A percentile compares a stretch with the other conserved stretches of the same genome.
Conservation (phyloP, 2,797 vertebrate species). For the Tenualosa ilisha region DNA sequence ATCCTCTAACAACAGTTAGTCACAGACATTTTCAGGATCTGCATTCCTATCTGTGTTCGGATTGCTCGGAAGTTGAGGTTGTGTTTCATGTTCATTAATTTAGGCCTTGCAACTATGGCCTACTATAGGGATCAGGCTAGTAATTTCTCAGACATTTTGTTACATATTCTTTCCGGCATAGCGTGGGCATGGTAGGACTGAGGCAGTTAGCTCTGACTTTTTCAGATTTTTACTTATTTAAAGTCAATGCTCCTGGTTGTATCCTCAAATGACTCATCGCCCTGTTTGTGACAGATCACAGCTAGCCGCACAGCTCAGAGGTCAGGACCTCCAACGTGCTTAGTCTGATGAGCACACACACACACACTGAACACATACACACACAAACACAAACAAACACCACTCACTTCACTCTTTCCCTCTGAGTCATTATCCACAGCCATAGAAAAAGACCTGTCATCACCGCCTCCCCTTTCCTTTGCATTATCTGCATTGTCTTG, state of each 20-base stretch:
- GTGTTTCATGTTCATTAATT: background rate
- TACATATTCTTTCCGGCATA: background rate
- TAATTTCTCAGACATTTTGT: background rate
- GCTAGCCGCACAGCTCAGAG: background rate
- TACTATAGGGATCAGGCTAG: background rate
- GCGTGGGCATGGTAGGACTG: background rate
- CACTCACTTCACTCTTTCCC: background rate
- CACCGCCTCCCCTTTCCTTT: background rate
- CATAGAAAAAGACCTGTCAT: background rate
- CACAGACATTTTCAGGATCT: background rate
- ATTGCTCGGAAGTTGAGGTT: background rate
- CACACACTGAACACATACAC: background rate
- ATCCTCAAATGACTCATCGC: background rate
- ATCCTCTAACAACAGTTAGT: background rate
- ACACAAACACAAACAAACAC: constrained; percentile 1
- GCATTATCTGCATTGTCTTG: background rate
- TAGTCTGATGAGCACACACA: background rate
- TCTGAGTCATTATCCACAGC: constrained; percentile 7
- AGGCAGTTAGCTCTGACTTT: background rate
- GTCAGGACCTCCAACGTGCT: background rate
- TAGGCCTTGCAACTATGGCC: background rate
- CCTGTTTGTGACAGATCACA: background rate
- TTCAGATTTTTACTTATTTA: background rate
- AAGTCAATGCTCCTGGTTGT: background rate
- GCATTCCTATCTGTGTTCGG: background rate